A percentile compares a stretch with the other conserved stretches of the same genome.
phyloP scores from a whole-genome alignment of 1,140 invertebrate species.

The Drosophila kohkoa region DNA sequence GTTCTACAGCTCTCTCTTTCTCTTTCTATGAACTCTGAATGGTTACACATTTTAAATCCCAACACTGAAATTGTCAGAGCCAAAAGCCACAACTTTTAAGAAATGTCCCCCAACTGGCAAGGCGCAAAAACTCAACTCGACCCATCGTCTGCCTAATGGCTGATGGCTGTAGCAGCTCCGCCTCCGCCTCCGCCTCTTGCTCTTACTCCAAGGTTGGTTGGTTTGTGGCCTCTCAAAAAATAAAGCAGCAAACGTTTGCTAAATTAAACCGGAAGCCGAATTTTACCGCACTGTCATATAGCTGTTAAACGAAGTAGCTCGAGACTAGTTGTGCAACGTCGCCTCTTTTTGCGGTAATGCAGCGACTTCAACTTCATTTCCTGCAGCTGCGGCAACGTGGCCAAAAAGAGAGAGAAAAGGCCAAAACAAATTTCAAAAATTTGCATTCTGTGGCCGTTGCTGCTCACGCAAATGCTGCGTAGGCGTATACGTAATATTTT shows the following conservation, averaged over 20 bases:
- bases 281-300: constrained; percentile 47
- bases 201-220: background rate
- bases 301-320: constrained; percentile 22
- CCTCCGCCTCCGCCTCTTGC: too few relatives aligned
- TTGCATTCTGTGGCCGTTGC: constrained; percentile 59
- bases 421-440: constrained; percentile 63
- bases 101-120: constrained; percentile 22
- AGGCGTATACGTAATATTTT: constrained; percentile 79
- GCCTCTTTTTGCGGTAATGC: constrained; percentile 65
- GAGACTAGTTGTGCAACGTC: constrained; percentile 56
- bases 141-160: constrained; percentile 23
- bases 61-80: constrained; percentile 32
- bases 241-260: constrained; percentile 79
- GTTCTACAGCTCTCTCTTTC: background rate
- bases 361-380: constrained; percentile 77
- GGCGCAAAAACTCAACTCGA: background rate
- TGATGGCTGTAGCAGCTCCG: constrained; percentile 5
- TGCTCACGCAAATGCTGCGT: constrained; percentile 46
- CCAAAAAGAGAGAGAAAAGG: constrained; percentile 19
- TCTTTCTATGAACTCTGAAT: background rate
- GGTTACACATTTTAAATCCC: constrained; percentile 5
- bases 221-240: constrained; percentile 47
- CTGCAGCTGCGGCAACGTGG: constrained; percentile 26
- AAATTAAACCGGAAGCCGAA: constrained; percentile 77
- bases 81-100: constrained; percentile 32